Evolutionary conservation across 2,888 invertebrate species (phyloP).

Genomic region (Aporophyla nigra): DNA sequence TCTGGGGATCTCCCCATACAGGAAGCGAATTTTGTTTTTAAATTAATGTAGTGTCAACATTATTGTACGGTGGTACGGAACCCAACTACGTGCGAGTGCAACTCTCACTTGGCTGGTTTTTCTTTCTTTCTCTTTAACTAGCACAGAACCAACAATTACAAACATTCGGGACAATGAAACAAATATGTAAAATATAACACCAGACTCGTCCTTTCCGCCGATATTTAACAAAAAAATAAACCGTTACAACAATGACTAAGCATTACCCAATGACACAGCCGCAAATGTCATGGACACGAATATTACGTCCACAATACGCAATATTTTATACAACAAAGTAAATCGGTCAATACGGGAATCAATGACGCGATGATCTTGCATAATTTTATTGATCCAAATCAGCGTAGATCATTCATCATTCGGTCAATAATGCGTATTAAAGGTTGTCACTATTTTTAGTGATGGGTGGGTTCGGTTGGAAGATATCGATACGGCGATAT

Average conservation of each 20-base stretch:
- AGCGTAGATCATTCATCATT: constrained; percentile 89
- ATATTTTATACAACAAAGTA: constrained; percentile 76
- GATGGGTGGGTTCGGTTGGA: constrained; percentile 55
- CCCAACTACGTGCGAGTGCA: no score
- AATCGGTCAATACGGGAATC: constrained; percentile 84
- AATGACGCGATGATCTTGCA: constrained; percentile 88
- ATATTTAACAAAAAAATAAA: constrained; percentile 60
- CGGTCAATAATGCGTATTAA: constrained; percentile 86
- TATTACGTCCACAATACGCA: constrained; percentile 68
- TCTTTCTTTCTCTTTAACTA: no score
- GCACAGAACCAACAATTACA: background rate
- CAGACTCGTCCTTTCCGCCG: background rate
- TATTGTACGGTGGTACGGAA: no score
- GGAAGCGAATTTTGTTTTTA: no score
- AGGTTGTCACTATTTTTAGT: constrained; percentile 80
- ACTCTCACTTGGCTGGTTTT: no score
- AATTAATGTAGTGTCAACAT: no score
- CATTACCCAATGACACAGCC: constrained; percentile 48
- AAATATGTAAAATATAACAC: constrained; percentile 1
- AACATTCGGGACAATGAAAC: background rate
- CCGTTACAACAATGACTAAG: constrained; percentile 69
- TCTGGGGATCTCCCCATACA: no score
- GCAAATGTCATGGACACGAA: constrained; percentile 60
- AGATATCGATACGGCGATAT: constrained; percentile 66
- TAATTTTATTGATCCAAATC: constrained; percentile 90